Evolutionary conservation across 2,113 vertebrate species (phyloP).

Genomic region (Larimichthys crocea): DNA sequence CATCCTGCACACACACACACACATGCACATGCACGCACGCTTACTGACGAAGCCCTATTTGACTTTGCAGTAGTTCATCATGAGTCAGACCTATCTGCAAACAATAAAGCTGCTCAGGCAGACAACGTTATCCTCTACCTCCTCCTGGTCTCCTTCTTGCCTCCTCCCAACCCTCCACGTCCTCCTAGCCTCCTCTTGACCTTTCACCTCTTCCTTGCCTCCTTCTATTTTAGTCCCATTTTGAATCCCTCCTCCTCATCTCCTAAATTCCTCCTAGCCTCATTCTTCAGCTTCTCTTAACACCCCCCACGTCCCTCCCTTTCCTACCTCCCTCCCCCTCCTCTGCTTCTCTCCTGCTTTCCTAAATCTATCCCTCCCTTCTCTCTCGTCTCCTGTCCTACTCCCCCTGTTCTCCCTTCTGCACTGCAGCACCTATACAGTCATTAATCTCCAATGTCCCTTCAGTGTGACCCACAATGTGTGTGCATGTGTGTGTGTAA

Average conservation of each 20-base stretch:
- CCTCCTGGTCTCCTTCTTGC: constrained; percentile 8
- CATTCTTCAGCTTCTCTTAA: constrained; percentile 5
- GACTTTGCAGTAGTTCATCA: constrained; percentile 48
- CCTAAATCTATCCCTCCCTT: constrained; percentile 41
- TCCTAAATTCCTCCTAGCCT: constrained; percentile 12
- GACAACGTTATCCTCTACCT: neutral
- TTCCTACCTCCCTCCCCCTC: constrained; percentile 23
- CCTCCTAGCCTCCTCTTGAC: constrained; percentile 11
- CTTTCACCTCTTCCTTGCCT: neutral
- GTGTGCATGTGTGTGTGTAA: constrained; percentile 10
- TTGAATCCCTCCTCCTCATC: constrained; percentile 5
- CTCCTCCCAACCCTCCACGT: neutral
- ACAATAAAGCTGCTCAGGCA: constrained; percentile 29
- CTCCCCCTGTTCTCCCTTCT: constrained; percentile 18
- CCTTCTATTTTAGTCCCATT: constrained; percentile 8
- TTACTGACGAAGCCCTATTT: neutral
- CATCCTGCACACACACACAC: neutral
- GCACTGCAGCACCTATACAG: constrained; percentile 63
- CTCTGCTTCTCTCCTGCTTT: neutral
- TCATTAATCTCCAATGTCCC: constrained; percentile 55
- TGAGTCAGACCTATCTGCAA: neutral
- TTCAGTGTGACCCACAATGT: constrained; percentile 23
- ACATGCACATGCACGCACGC: neutral
- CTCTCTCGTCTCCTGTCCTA: constrained; percentile 15
- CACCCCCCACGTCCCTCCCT: neutral